These are phyloP conservation scores for Sturnus vulgaris DNA, from an alignment of 2,113 vertebrate genomes.

Conservation along the genomic window DNA sequence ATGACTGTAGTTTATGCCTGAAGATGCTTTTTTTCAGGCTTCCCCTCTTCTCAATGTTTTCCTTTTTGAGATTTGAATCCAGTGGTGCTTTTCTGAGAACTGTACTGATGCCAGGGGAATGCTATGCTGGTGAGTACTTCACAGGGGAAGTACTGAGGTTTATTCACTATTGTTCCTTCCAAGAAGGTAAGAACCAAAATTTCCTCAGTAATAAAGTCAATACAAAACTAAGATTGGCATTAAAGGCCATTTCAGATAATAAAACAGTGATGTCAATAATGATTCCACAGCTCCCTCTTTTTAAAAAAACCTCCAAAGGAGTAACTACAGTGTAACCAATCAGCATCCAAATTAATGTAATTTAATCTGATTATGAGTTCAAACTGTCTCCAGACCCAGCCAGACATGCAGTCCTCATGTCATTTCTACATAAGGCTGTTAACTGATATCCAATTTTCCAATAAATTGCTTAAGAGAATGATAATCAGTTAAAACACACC, in stretches of 20 bases:
- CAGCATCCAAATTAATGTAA: not conserved
- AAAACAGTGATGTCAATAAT: not conserved
- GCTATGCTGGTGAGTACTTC: not conserved
- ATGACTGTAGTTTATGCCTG: not conserved
- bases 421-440: conserved; percentile 24
- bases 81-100: not conserved
- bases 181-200: not conserved
- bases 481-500: conserved; percentile 48
- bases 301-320: not conserved
- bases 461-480: conserved; percentile 44
- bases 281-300: not conserved
- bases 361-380: conserved; percentile 24
- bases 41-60: not conserved
- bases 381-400: not conserved
- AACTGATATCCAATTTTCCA: conserved; percentile 58
- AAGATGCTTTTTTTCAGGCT: not conserved
- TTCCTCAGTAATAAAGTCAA: not conserved
- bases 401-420: not conserved
- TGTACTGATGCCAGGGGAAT: not conserved
- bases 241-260: not conserved
- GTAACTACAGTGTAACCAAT: not conserved
- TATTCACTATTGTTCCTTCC: not conserved
- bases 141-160: not conserved
- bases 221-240: not conserved
- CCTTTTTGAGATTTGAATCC: not conserved